A percentile compares a stretch with the other conserved stretches of the same genome.
Evolutionary conservation across 2,113 vertebrate species (phyloP).

Genomic region (Zeus faber): DNA sequence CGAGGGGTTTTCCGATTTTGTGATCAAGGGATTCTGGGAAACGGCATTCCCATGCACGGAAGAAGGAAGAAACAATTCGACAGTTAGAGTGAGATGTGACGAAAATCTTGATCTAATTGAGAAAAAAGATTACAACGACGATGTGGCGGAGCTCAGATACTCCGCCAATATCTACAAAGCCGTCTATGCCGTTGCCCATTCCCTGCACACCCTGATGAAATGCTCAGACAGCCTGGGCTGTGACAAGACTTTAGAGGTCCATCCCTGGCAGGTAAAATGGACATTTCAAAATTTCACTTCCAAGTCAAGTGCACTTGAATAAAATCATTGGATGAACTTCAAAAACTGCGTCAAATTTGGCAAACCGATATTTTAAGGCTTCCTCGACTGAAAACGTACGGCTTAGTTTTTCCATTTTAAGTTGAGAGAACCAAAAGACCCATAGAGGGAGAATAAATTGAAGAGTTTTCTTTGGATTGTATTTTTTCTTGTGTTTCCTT

Average conservation of each 20-base stretch:
- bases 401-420: too few species aligned
- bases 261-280: slow-evolving; percentile 60
- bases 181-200: slow-evolving; percentile 66
- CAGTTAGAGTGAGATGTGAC: slow-evolving; percentile 30
- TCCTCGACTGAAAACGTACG: too few species aligned
- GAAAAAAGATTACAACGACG: slow-evolving; percentile 49
- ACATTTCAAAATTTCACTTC: too few species aligned
- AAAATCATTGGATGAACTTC: too few species aligned
- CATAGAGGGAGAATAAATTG: too few species aligned
- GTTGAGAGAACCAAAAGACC: too few species aligned
- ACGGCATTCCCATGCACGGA: slow-evolving; percentile 41
- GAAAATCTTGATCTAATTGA: slow-evolving; percentile 45
- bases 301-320: background rate
- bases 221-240: slow-evolving; percentile 50
- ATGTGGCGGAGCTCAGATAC: slow-evolving; percentile 66
- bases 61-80: background rate
- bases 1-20: slow-evolving; percentile 56
- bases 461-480: too few species aligned
- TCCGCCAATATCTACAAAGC: slow-evolving; percentile 71
- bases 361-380: too few species aligned
- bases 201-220: slow-evolving; percentile 60
- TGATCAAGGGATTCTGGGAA: slow-evolving; percentile 62
- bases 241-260: slow-evolving; percentile 37
- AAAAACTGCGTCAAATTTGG: too few species aligned
- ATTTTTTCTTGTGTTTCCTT: too few species aligned